Evolutionary conservation across 2,113 vertebrate genomes (phyloP), one percentile per base, ranked within the genome.

Genomic region (Clarias magur): DNA sequence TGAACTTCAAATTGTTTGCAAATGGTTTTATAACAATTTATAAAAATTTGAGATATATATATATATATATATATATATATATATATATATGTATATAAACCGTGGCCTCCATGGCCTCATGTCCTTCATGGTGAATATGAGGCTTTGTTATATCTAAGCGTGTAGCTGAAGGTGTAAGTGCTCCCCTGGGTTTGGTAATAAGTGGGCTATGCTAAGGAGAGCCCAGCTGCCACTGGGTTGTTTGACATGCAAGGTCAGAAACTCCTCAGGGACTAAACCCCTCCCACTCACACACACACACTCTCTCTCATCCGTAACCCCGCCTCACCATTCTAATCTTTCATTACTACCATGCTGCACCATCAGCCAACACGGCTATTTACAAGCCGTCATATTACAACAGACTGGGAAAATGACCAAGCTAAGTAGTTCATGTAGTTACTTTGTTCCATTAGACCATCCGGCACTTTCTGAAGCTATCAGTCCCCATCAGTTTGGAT

Each of bases 181-280:
- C 90, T 94, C 95, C 94, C 94, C 63, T 3, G 93, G 92, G 94
- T 72, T 79, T 63, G 85, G 92, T 93, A 93, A 94, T 94, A 95
- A 95, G 94, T 94, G 93, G 91, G 91, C 89, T 92, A 85, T 92
- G 88, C 34, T 23, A 82, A 90, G 88, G 89, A 93, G 90, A 92
- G 89, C 90, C 90, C 89, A 92, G 92, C 92, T 92, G 93, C 91
- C 87, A 88, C 84, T 56, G 85, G 89, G 91, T 93, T 1, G 85
- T 91, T 93, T 94, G 93, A 95, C 94, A 94, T 42, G 88, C 91
- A 92, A 92, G 79, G 91, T 91, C 90, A 91, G 86, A 68, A n/a
- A 87, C 75, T 91, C 92, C 89, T 25, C 70, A 86, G 93, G 93
- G 93, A 94, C 81, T 13, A n/a, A 48, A 9, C 23, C 82, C 54